These are phyloP conservation scores for Falco biarmicus DNA, from an alignment of 2,797 vertebrate genomes.

Conservation along the genomic window DNA sequence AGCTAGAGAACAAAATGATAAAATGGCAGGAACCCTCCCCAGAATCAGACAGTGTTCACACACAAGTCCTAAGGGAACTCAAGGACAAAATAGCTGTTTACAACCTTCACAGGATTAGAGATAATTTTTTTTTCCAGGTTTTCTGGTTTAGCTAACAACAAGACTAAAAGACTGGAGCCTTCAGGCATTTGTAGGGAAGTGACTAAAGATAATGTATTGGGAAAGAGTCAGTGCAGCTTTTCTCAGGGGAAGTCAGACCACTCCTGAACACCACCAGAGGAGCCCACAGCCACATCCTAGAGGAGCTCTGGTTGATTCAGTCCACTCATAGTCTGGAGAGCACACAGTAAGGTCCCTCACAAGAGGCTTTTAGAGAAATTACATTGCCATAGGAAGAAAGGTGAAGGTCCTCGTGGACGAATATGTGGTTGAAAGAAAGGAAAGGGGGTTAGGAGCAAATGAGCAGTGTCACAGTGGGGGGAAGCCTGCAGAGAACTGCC, in stretches of 20 bases:
- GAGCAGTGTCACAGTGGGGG: neutral
- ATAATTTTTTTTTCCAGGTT: neutral
- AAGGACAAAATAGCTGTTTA: neutral
- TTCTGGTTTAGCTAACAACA: neutral
- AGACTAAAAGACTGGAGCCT: rapidly evolving
- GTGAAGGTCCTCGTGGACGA: neutral
- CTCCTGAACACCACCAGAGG: neutral
- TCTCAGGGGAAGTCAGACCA: neutral
- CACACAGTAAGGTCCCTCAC: neutral
- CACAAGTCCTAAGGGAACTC: neutral
- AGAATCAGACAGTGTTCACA: neutral
- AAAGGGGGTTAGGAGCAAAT: neutral
- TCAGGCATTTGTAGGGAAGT: neutral
- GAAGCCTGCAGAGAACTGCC: neutral
- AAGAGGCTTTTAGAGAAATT: neutral
- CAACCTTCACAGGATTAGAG: neutral
- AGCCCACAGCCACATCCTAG: neutral
- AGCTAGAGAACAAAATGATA: neutral
- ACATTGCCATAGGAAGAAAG: neutral
- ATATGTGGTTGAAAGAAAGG: neutral
- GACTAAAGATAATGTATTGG: neutral
- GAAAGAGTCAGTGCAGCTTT: neutral
- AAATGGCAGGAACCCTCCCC: conserved; percentile 1
- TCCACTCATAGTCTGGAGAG: neutral
- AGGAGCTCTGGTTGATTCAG: neutral